Percentiles rank a stretch among this genome's conserved stretches.
Conservation (phyloP, 2,888 invertebrate genomes). For the Gasteruption jaculator region DNA sequence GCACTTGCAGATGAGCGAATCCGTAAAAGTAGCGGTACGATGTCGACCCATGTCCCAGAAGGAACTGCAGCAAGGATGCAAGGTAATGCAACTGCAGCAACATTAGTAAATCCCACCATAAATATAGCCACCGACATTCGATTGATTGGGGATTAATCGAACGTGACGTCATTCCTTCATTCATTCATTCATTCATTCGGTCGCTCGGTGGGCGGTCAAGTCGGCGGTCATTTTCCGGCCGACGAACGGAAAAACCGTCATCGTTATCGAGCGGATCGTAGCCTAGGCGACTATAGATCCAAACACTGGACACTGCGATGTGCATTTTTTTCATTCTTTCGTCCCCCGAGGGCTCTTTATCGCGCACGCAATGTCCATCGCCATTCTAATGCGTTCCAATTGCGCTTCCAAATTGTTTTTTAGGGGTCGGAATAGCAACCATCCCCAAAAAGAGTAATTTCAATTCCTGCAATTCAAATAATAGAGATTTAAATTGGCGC, state of each 20-base stretch:
- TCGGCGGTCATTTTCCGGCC: constrained; percentile 16
- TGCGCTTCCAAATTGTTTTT: no score
- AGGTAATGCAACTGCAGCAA: constrained; percentile 34
- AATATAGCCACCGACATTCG: no score
- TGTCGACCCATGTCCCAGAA: constrained; percentile 82
- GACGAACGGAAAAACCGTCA: constrained; percentile 26
- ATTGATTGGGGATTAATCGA: no score
- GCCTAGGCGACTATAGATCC: constrained; percentile 34
- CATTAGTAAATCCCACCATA: no score
- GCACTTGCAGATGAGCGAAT: constrained; percentile 54
- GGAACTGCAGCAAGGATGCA: constrained; percentile 55
- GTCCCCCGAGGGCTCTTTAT: neutral
- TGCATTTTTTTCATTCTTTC: constrained; percentile 13
- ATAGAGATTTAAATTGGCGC: no score
- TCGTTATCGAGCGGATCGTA: constrained; percentile 38
- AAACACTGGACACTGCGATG: constrained; percentile 29
- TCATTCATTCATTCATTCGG: no score
- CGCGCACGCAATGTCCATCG: no score
- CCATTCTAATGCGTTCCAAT: no score
- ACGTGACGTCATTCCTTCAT: no score
- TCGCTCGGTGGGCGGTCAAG: constrained; percentile 5
- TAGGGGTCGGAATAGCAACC: no score
- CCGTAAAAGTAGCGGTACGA: constrained; percentile 78
- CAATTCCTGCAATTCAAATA: no score
- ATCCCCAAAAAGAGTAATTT: no score